A percentile compares a stretch with the other conserved stretches of the same genome.
phyloP scores from a whole-genome alignment of 37 sponge, comb jelly and placozoan genomes.

The Bolinopsis microptera region DNA sequence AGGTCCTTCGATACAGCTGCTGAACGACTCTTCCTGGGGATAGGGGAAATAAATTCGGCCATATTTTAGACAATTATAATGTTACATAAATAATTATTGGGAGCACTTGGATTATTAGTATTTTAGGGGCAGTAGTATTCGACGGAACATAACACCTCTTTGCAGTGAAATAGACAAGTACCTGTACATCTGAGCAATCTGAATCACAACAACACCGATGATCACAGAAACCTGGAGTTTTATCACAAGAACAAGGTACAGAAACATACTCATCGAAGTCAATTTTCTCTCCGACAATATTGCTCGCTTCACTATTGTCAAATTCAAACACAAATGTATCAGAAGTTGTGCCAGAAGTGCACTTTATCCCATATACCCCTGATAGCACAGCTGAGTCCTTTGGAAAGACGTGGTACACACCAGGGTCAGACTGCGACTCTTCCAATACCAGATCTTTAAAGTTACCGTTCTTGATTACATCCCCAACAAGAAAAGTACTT shows the following conservation, averaged over 20 bases:
- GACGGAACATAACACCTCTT: no score
- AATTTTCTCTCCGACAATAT: background rate
- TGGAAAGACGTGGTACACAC: background rate
- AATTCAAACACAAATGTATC: background rate
- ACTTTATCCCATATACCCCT: background rate
- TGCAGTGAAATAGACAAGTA: no score
- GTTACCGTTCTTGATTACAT: background rate
- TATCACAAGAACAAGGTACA: background rate
- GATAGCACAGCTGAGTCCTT: background rate
- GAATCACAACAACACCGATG: constrained; percentile 3
- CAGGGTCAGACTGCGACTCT: background rate
- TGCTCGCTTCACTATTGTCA: background rate
- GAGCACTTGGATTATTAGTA: no score
- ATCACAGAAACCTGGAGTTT: background rate
- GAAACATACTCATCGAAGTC: background rate
- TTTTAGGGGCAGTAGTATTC: no score
- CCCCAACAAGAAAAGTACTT: background rate
- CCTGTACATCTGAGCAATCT: background rate
- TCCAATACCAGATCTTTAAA: background rate
- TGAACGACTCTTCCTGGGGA: background rate
- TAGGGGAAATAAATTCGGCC: background rate
- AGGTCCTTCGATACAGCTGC: background rate
- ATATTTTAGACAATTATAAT: no score
- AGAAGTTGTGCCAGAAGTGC: background rate
- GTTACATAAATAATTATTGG: no score